Evolutionary conservation across 1,140 invertebrate species (phyloP).

Genomic region (Cydia amplana): DNA sequence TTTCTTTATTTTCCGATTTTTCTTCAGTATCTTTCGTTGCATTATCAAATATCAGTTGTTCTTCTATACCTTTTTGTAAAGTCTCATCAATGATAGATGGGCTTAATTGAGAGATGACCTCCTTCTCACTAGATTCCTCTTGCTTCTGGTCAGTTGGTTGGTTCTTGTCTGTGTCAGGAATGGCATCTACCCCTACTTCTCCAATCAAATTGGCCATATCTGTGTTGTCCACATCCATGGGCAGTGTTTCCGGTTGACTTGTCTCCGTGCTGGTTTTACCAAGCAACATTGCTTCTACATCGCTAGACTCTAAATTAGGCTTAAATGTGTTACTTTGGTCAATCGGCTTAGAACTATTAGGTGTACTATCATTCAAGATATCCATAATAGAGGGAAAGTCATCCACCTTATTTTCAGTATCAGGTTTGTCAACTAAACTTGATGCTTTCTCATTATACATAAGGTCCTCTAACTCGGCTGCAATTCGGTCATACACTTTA

Average conservation of each 20-base stretch:
- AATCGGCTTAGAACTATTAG: slow-evolving; percentile 50
- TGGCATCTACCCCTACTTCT: slow-evolving; percentile 54
- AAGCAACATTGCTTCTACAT: slow-evolving; percentile 75
- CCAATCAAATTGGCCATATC: slow-evolving; percentile 61
- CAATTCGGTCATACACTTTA: slow-evolving; percentile 77
- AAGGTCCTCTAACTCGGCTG: slow-evolving; percentile 74
- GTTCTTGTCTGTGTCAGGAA: slow-evolving; percentile 41
- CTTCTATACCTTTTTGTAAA: slow-evolving; percentile 64
- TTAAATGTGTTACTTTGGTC: slow-evolving; percentile 57
- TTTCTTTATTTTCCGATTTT: slow-evolving; percentile 29
- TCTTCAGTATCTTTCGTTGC: slow-evolving; percentile 30
- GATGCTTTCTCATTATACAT: slow-evolving; percentile 70
- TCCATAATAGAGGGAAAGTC: slow-evolving; percentile 80
- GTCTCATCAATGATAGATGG: slow-evolving; percentile 72
- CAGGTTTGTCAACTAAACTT: slow-evolving; percentile 40
- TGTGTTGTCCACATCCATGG: slow-evolving; percentile 65
- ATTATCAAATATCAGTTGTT: slow-evolving; percentile 52
- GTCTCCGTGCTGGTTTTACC: slow-evolving; percentile 50
- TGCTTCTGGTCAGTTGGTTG: slow-evolving; percentile 32
- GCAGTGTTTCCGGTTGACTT: slow-evolving; percentile 46
- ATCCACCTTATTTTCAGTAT: slow-evolving; percentile 61
- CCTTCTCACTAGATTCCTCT: slow-evolving; percentile 3
- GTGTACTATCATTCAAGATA: slow-evolving; percentile 72
- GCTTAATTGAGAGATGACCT: slow-evolving; percentile 55
- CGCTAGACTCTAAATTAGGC: slow-evolving; percentile 64